These are phyloP conservation scores for Aulostomus chinensis DNA, from an alignment of 2,797 vertebrate species.

Conservation along the genomic window DNA sequence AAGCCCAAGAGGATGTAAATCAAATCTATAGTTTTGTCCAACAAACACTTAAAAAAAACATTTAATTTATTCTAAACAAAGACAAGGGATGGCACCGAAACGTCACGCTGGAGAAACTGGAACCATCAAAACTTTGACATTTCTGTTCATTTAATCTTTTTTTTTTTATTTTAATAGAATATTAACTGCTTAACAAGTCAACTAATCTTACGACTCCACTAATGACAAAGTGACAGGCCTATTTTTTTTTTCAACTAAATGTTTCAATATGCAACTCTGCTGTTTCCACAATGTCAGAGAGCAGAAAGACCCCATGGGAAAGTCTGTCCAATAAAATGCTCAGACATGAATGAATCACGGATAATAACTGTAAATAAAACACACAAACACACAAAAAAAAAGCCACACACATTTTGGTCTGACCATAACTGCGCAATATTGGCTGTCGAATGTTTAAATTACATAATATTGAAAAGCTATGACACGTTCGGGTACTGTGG, in stretches of 20 bases:
- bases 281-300: slow-evolving; percentile 5
- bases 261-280: no score
- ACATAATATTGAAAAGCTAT: no score
- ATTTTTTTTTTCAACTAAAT: no score
- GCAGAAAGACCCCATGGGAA: slow-evolving; percentile 1
- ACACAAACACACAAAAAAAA: no score
- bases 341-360: slow-evolving; percentile 1
- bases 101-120: background rate
- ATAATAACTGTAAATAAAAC: background rate
- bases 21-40: background rate
- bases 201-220: background rate
- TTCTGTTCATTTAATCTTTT: background rate
- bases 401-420: background rate
- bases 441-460: background rate
- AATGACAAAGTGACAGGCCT: background rate
- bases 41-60: background rate
- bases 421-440: slow-evolving; percentile 18
- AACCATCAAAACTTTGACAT: background rate
- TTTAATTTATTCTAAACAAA: no score
- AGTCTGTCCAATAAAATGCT: background rate
- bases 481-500: slow-evolving; percentile 21
- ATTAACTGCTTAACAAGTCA: background rate
- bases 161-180: background rate
- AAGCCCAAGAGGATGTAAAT: background rate
- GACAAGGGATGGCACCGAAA: background rate